Conservation (phyloP, 2,113 vertebrate genomes). For the Sisor rabdophorus region DNA sequence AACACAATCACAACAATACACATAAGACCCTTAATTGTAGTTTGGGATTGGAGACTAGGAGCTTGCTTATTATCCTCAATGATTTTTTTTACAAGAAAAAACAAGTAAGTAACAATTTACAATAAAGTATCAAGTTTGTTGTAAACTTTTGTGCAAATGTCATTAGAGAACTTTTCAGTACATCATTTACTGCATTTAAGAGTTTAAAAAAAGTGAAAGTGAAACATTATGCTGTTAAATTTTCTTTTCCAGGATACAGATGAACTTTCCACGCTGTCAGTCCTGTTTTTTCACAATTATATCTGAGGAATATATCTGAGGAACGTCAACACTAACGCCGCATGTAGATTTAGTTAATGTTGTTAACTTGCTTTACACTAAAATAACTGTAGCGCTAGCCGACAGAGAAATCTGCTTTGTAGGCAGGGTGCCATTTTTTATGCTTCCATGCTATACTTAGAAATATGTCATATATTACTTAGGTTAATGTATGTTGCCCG, state of each 20-base stretch:
- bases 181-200: not conserved
- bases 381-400: too few species aligned
- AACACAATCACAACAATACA: not conserved
- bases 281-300: not conserved
- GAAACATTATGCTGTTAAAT: not conserved
- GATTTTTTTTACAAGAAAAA: not conserved
- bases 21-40: not conserved
- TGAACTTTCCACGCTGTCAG: not conserved
- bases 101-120: too few species aligned
- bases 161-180: not conserved
- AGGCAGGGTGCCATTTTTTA: too few species aligned
- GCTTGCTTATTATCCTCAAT: not conserved
- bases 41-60: not conserved
- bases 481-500: too few species aligned
- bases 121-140: too few species aligned
- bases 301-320: not conserved
- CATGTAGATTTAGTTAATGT: slow-evolving; percentile 2
- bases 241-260: too few species aligned
- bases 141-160: not conserved
- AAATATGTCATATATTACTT: not conserved
- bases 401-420: not conserved
- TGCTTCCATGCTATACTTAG: not conserved
- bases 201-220: not conserved
- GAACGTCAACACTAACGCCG: not conserved
- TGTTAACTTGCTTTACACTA: not conserved